A percentile compares a stretch with the other conserved stretches of the same genome.
phyloP scores from a whole-genome alignment of 2,888 invertebrate species.

The Eutolmus rufibarbis region DNA sequence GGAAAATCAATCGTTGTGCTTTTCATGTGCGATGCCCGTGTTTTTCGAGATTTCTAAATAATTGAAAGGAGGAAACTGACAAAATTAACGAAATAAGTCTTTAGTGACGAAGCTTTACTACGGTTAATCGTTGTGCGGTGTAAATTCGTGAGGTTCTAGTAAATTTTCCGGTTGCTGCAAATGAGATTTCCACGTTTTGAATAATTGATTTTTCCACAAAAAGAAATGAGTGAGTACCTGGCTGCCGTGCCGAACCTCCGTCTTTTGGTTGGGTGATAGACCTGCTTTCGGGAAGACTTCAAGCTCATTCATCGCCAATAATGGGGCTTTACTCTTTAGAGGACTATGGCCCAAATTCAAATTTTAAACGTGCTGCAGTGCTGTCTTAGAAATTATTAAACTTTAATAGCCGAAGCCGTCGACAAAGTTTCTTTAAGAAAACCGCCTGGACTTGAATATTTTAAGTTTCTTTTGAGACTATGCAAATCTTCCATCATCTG shows the following conservation, averaged over 20 bases:
- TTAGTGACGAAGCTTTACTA: neutral
- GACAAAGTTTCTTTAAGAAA: neutral
- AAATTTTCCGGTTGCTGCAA: neutral
- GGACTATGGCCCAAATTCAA: neutral
- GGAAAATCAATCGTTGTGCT: conserved; percentile 29
- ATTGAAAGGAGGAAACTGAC: neutral
- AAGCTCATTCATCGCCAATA: neutral
- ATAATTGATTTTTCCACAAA: conserved; percentile 40
- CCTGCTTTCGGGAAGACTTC: neutral
- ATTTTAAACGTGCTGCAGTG: neutral
- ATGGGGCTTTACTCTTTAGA: neutral
- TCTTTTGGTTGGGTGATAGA: neutral
- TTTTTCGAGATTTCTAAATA: neutral
- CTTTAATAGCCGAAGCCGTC: neutral
- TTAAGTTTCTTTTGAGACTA: neutral
- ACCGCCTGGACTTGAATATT: neutral
- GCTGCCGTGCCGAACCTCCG: neutral
- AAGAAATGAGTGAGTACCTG: conserved; percentile 35
- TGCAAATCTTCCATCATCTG: neutral
- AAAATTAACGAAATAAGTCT: neutral
- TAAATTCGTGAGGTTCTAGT: neutral
- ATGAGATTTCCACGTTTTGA: conserved; percentile 4
- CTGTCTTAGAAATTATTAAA: neutral
- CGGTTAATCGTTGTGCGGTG: neutral
- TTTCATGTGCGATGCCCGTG: neutral